Base-by-base conservation (phyloP, 1,140 invertebrate genomes). In the Pteromalus puparum region DNA sequence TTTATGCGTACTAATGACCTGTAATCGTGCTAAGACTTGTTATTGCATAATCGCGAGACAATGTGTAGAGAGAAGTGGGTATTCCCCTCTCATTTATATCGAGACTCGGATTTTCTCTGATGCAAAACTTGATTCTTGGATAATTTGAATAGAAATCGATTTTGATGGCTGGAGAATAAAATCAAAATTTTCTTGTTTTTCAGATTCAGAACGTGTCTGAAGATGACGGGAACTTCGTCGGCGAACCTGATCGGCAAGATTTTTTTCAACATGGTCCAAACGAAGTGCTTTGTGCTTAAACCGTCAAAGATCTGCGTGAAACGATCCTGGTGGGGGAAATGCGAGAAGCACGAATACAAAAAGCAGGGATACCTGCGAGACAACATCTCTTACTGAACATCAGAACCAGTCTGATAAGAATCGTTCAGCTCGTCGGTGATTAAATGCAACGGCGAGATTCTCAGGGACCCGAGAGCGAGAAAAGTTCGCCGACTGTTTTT, bases 241-340 rank as follows among this genome's bases (percentile, higher is more conserved):
- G 96, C 98, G 0, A 97, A 98, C 89, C 95, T 98, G 85, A 97
- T 99, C 87, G 98, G 98, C 2, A 97, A 97, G 89, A 93, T 99
- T 10, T 99, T 98, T 93, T 99, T 99, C 94, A 98, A 99, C 91
- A 94, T 98, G 0, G 95, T 99, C 3, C 97, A 98, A 90, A 98
- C 97, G 0, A 97, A 98, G 89, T 99, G 98, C 90, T 99, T 99
- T 91, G 94, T 97, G 1, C 92, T 99, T 18, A 97, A 97, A 88
- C 94, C 95, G 1, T 95, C 97, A 85, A 95, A 95, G 85, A 93
- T 88, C 34, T 87, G 87, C 75, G 82, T 96, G 1, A 99, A 98
- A 92, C 93, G 94, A 18, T 94, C 96, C 87, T 93, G 95, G 13
- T 97, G 96, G 96, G 97, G 97, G 1, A 96, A 96, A 87, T 99